Evolutionary conservation across 2,888 invertebrate species (phyloP).

Genomic region (Cactoblastis cactorum): DNA sequence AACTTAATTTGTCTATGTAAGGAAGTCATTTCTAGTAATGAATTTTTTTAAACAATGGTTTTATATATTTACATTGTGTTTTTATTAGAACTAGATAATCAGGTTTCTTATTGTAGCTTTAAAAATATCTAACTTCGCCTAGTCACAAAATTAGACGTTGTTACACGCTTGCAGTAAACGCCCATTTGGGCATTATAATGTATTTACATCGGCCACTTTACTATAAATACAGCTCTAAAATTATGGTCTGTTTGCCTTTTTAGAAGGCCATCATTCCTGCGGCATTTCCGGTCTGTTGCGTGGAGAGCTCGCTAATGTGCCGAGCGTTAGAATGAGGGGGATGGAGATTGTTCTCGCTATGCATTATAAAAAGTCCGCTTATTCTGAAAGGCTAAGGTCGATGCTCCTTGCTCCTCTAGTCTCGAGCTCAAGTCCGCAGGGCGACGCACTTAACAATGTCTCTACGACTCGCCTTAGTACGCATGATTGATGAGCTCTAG

Average conservation of each 20-base stretch:
- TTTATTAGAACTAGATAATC: too few species aligned
- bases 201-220: constrained; percentile 5
- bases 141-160: neutral
- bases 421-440: constrained; percentile 47
- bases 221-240: constrained; percentile 1
- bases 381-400: constrained; percentile 67
- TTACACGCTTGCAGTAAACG: neutral
- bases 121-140: neutral
- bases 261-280: constrained; percentile 1
- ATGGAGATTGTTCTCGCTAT: constrained; percentile 17
- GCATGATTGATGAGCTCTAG: constrained; percentile 35
- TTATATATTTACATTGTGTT: too few species aligned
- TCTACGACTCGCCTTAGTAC: constrained; percentile 31
- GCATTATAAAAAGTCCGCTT: constrained; percentile 45
- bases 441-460: constrained; percentile 53
- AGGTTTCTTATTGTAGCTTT: too few species aligned
- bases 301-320: constrained; percentile 15
- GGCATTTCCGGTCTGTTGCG: constrained; percentile 10
- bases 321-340: constrained; percentile 13
- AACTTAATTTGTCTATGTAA: constrained; percentile 22
- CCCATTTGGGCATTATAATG: neutral
- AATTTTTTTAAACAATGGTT: neutral
- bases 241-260: constrained; percentile 6
- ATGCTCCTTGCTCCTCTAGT: constrained; percentile 56
- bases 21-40: constrained; percentile 31